phyloP scores from a whole-genome alignment of 2,797 vertebrate genomes.

The Channallabes apus region DNA sequence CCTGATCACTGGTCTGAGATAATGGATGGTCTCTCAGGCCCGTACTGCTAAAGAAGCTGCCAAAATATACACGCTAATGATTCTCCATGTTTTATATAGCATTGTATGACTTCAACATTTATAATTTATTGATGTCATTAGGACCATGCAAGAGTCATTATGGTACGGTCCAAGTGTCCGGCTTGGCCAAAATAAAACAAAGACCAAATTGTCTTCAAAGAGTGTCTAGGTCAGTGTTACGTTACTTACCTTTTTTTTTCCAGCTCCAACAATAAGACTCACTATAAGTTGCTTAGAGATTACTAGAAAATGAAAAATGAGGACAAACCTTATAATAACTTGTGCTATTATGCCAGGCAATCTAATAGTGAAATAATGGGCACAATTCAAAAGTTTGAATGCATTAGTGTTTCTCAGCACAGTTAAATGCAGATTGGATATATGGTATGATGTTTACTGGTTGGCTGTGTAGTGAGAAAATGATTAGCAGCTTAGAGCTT shows the following conservation, averaged over 20 bases:
- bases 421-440: neutral
- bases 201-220: slow-evolving; percentile 29
- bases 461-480: neutral
- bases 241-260: neutral
- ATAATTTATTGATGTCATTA: slow-evolving; percentile 68
- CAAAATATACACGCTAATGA: slow-evolving; percentile 27
- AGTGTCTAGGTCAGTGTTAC: slow-evolving; percentile 39
- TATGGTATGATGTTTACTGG: neutral
- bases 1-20: slow-evolving; percentile 49
- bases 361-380: slow-evolving; percentile 13
- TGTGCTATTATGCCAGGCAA: neutral
- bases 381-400: neutral
- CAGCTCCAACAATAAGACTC: slow-evolving; percentile 13
- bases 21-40: slow-evolving; percentile 46
- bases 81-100: slow-evolving; percentile 37
- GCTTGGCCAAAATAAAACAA: slow-evolving; percentile 23
- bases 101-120: slow-evolving; percentile 48
- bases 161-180: slow-evolving; percentile 11
- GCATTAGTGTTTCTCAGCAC: neutral
- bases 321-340: slow-evolving; percentile 12
- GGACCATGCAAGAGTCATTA: slow-evolving; percentile 65
- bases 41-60: slow-evolving; percentile 3
- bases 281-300: slow-evolving; percentile 12
- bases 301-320: slow-evolving; percentile 22
- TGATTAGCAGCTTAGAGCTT: neutral